Evolutionary conservation across 92 coral and sea anemone genomes (phyloP).

Genomic region (Zoanthus sociatus): DNA sequence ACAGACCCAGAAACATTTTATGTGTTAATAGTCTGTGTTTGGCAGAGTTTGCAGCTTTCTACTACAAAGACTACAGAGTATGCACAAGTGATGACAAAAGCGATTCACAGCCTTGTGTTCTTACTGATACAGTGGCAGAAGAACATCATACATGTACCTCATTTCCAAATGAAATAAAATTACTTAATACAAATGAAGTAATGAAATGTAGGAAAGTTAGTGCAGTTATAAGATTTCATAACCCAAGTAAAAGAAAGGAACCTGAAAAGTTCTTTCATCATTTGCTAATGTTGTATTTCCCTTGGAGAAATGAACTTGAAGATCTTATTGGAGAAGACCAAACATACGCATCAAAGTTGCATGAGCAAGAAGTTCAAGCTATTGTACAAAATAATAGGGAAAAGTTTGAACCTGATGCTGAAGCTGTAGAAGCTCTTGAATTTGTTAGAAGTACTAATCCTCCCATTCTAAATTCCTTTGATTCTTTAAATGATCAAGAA

Average conservation of each 20-base stretch:
- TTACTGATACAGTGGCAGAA: constrained; percentile 38
- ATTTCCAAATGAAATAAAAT: constrained; percentile 45
- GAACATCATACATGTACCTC: background rate
- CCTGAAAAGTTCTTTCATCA: constrained; percentile 41
- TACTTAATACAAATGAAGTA: constrained; percentile 50
- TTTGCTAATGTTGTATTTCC: constrained; percentile 57
- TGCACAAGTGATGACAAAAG: background rate
- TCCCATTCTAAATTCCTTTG: background rate
- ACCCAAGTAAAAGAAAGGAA: constrained; percentile 33
- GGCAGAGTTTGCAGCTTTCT: background rate
- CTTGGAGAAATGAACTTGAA: background rate
- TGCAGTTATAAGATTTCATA: constrained; percentile 59
- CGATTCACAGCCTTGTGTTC: background rate
- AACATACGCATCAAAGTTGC: background rate
- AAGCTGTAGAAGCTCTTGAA: background rate
- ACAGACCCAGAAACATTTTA: background rate
- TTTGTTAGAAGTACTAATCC: background rate
- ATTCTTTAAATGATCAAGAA: background rate
- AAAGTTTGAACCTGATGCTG: background rate
- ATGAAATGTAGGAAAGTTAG: constrained; percentile 11
- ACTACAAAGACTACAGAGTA: background rate
- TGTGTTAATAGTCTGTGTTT: background rate
- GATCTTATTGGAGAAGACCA: background rate
- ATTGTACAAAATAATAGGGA: background rate
- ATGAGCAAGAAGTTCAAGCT: background rate